Conservation (phyloP, 2,888 invertebrate genomes). For the Drosophila planitibia region DNA sequence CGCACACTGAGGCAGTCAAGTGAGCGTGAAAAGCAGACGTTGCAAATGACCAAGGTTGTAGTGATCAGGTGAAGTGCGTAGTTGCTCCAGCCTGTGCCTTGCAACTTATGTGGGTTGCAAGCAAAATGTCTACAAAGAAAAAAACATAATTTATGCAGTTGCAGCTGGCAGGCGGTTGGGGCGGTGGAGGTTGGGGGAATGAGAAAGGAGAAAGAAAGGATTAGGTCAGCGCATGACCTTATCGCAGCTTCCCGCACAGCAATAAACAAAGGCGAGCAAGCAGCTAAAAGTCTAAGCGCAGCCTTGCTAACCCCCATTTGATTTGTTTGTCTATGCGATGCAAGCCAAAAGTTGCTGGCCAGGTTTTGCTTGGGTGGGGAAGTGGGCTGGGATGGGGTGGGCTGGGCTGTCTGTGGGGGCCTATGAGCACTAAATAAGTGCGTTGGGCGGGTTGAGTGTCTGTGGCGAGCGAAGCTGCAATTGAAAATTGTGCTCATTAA, state of each 20-base stretch:
- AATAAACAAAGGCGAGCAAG: constrained; percentile 25
- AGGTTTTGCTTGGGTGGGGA: neutral
- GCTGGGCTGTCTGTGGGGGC: constrained; percentile 38
- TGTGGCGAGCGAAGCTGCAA: constrained; percentile 49
- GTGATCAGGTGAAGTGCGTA: constrained; percentile 25
- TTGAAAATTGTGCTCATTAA: constrained; percentile 74
- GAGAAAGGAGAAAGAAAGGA: constrained; percentile 4
- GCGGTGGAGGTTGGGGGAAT: neutral
- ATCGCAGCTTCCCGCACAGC: constrained; percentile 27
- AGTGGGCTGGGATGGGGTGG: neutral
- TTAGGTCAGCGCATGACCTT: constrained; percentile 38
- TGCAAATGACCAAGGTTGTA: constrained; percentile 28
- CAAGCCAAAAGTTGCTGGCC: constrained; percentile 42
- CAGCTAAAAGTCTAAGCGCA: neutral
- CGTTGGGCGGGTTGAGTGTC: constrained; percentile 41
- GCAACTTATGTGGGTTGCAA: constrained; percentile 48
- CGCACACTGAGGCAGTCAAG: constrained; percentile 48
- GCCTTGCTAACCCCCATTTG: neutral
- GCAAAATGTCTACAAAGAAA: constrained; percentile 36
- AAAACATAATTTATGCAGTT: constrained; percentile 60
- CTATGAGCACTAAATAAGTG: constrained; percentile 79
- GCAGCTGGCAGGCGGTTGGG: constrained; percentile 16
- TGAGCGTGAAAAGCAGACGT: constrained; percentile 54
- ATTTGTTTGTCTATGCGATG: constrained; percentile 31
- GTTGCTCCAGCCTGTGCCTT: constrained; percentile 21